Conservation (phyloP, 2,888 invertebrate species). For the Phyllotreta striolata region DNA sequence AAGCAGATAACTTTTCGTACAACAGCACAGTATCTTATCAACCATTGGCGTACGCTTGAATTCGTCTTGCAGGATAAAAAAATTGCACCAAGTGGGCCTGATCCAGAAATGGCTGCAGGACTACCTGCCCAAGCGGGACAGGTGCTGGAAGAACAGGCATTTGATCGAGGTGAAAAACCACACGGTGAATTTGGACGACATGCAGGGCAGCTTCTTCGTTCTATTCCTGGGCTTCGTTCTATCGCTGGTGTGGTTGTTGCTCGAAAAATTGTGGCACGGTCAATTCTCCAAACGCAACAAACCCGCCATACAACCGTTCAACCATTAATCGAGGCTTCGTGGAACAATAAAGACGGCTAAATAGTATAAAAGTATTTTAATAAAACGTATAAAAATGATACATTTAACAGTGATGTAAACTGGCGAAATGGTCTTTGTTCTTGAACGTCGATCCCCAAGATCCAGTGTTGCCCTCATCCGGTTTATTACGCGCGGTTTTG, state of each 20-base stretch:
- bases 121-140: constrained; percentile 80
- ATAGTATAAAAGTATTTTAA: not conserved
- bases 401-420: constrained; percentile 70
- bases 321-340: not conserved
- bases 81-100: constrained; percentile 85
- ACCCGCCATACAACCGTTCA: constrained; percentile 65
- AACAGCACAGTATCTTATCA: not conserved
- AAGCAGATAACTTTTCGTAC: not conserved
- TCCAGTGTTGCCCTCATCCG: constrained; percentile 60
- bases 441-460: constrained; percentile 79
- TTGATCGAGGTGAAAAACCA: constrained; percentile 80
- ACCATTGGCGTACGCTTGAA: not conserved
- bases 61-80: constrained; percentile 69
- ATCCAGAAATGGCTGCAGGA: constrained; percentile 83
- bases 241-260: constrained; percentile 60
- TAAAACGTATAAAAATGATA: constrained; percentile 15
- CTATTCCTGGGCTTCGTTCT: constrained; percentile 70
- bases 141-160: constrained; percentile 75
- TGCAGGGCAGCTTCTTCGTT: constrained; percentile 93
- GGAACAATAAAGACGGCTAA: not conserved
- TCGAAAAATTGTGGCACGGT: constrained; percentile 63
- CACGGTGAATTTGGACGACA: constrained; percentile 87
- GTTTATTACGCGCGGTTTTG: constrained; percentile 53
- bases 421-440: constrained; percentile 75
- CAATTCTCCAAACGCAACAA: constrained; percentile 59